Percentiles rank a stretch among this genome's conserved stretches.
phyloP scores from a whole-genome alignment of 2,113 vertebrate genomes.

The Tetraodon nigroviridis region DNA sequence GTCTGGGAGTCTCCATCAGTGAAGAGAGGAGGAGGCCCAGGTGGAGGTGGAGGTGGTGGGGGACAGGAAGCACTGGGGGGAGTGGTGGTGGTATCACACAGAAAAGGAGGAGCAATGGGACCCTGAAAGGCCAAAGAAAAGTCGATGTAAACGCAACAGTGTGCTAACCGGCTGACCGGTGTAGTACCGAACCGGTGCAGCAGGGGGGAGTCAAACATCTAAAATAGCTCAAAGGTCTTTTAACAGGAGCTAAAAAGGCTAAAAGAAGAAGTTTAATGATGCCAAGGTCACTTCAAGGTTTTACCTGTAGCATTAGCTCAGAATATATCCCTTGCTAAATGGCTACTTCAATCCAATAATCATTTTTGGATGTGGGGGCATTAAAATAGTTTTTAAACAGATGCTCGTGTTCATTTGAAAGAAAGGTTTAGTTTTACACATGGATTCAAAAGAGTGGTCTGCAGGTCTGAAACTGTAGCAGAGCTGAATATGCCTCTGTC shows the following conservation, averaged over 20 bases:
- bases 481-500: too few relatives aligned
- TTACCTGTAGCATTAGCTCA: too few relatives aligned
- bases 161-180: background rate
- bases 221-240: background rate
- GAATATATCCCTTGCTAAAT: too few relatives aligned
- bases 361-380: too few relatives aligned
- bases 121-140: slow-evolving; percentile 70
- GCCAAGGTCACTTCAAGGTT: too few relatives aligned
- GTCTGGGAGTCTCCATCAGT: slow-evolving; percentile 53
- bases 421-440: too few relatives aligned
- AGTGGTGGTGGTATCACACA: slow-evolving; percentile 36
- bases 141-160: background rate
- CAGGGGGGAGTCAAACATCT: slow-evolving; percentile 42
- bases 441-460: too few relatives aligned
- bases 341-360: too few relatives aligned
- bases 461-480: too few relatives aligned
- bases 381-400: too few relatives aligned
- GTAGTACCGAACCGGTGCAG: slow-evolving; percentile 22
- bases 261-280: background rate
- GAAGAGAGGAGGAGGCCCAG: slow-evolving; percentile 75
- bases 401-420: too few relatives aligned
- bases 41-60: slow-evolving; percentile 73
- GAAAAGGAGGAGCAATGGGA: slow-evolving; percentile 76
- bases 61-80: slow-evolving; percentile 66
- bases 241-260: background rate